Conservation (phyloP, 2,888 invertebrate genomes). For the Carabus problematicus region DNA sequence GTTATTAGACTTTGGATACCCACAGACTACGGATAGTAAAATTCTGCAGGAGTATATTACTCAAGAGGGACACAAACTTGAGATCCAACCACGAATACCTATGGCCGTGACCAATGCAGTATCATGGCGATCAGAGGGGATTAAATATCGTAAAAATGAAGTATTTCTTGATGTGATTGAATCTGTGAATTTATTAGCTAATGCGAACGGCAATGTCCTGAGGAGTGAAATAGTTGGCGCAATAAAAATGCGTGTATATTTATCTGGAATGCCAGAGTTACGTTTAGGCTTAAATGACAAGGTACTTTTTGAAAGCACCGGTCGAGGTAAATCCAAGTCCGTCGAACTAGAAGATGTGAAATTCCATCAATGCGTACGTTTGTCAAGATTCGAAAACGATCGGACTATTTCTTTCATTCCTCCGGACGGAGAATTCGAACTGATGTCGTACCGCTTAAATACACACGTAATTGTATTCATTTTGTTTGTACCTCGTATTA, state of each 20-base stretch:
- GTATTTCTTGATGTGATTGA: conserved; percentile 99
- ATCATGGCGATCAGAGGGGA: conserved; percentile 98
- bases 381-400: conserved; percentile 97
- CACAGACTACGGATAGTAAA: conserved; percentile 98
- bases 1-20: conserved; percentile 96
- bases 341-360: conserved; percentile 98
- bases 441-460: conserved; percentile 97
- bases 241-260: conserved; percentile 97
- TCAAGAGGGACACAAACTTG: conserved; percentile 97
- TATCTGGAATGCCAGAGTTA: conserved; percentile 98
- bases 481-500: conserved; percentile 1
- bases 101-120: conserved; percentile 99
- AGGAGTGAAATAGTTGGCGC: conserved; percentile 98
- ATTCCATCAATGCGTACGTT: conserved; percentile 96
- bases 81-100: conserved; percentile 94
- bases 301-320: conserved; percentile 96
- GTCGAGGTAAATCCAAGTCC: conserved; percentile 95
- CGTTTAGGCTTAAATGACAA: conserved; percentile 97
- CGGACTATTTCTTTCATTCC: conserved; percentile 98
- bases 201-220: conserved; percentile 95
- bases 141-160: conserved; percentile 98
- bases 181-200: conserved; percentile 94
- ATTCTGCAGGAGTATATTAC: conserved; percentile 98
- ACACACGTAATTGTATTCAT: conserved; percentile 72
- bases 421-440: conserved; percentile 98